A percentile compares a stretch with the other conserved stretches of the same genome.
These are phyloP conservation scores for Lepidostoma basale DNA, from an alignment of 1,140 invertebrate species.

Conservation along the genomic window DNA sequence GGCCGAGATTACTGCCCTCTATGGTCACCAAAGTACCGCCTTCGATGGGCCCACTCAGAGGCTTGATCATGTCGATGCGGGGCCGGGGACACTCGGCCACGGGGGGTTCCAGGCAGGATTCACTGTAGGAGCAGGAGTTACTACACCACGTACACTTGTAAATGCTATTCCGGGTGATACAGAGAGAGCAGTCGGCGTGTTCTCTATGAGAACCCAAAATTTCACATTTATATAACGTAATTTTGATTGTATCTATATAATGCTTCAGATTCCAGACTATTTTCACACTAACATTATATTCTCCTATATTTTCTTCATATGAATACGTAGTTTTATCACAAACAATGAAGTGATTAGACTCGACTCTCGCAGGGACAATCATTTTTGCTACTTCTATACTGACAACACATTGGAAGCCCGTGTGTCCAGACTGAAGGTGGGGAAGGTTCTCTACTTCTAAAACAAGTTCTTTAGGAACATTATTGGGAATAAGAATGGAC, in stretches of 20 bases:
- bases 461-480: conserved; percentile 85
- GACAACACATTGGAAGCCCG: conserved; percentile 89
- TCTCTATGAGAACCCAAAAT: conserved; percentile 89
- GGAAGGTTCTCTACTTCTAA: conserved; percentile 90
- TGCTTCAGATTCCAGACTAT: conserved; percentile 93
- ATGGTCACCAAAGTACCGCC: conserved; percentile 96
- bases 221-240: conserved; percentile 94
- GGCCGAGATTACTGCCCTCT: conserved; percentile 93
- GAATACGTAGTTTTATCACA: conserved; percentile 91
- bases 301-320: conserved; percentile 83
- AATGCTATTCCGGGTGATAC: conserved; percentile 84
- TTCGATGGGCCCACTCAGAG: conserved; percentile 91
- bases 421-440: conserved; percentile 82
- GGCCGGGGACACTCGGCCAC: conserved; percentile 89
- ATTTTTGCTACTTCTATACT: conserved; percentile 90
- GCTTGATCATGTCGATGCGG: conserved; percentile 93
- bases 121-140: conserved; percentile 82
- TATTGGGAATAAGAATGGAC: conserved; percentile 82
- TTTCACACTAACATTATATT: conserved; percentile 87
- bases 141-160: conserved; percentile 94
- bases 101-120: conserved; percentile 75
- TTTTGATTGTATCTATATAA: conserved; percentile 86
- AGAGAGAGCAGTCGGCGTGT: conserved; percentile 92
- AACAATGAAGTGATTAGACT: conserved; percentile 80
- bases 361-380: conserved; percentile 83